phyloP scores from a whole-genome alignment of 30 jellyfish, hydroid and myxozoan species.

The Haliclystus octoradiatus region DNA sequence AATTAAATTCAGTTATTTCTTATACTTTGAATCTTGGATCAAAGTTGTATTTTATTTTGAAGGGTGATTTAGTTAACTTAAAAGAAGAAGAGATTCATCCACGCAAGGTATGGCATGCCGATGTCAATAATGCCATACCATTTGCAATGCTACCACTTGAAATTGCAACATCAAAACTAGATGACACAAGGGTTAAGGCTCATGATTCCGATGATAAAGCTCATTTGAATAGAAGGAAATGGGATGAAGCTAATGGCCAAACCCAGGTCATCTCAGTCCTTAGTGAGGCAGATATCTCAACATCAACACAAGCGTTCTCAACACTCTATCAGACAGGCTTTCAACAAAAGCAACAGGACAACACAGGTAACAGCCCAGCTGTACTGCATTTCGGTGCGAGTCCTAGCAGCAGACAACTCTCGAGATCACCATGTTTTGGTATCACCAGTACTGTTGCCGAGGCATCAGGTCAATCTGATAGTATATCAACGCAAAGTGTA shows the following conservation, averaged over 20 bases:
- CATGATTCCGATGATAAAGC: neutral
- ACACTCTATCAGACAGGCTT: neutral
- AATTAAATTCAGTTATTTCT: too few relatives aligned
- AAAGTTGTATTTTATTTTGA: too few relatives aligned
- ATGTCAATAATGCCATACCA: constrained; percentile 26
- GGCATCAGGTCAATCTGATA: too few relatives aligned
- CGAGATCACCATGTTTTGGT: too few relatives aligned
- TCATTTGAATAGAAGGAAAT: constrained; percentile 15
- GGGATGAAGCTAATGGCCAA: constrained; percentile 81
- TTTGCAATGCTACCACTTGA: constrained; percentile 53
- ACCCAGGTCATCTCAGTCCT: constrained; percentile 48
- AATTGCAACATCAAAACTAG: constrained; percentile 87
- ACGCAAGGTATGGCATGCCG: constrained; percentile 65
- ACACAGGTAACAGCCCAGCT: too few relatives aligned
- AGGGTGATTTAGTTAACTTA: constrained; percentile 67
- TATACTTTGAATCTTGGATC: too few relatives aligned
- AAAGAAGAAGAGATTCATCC: constrained; percentile 24
- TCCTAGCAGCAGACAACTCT: too few relatives aligned
- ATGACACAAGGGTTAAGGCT: constrained; percentile 43
- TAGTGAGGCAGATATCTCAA: constrained; percentile 28
- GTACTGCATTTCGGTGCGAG: too few relatives aligned
- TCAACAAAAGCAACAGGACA: neutral
- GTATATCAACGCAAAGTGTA: too few relatives aligned
- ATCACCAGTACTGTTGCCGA: too few relatives aligned
- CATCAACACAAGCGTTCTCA: neutral